Evolutionary conservation across 1,140 invertebrate genomes (phyloP), one percentile per base, ranked within the genome.

Genomic region (Chlorops oryzae): DNA sequence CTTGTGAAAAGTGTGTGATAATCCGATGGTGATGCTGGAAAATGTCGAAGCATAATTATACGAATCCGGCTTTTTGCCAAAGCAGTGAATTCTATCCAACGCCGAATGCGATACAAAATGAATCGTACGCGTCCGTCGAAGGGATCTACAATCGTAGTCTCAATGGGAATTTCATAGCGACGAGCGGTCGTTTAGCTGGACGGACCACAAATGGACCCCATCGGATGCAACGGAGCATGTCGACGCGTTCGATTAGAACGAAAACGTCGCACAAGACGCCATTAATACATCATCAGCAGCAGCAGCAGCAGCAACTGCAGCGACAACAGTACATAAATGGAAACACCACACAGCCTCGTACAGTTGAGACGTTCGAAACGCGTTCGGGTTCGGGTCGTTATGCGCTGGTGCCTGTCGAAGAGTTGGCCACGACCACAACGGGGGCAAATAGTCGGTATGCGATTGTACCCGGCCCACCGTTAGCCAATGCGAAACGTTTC

Each of bases 1-100:
- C n/a, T n/a, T n/a, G n/a, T n/a, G n/a, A n/a, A n/a, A n/a, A n/a
- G n/a, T n/a, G n/a, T n/a, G n/a, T n/a, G n/a, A n/a, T n/a, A n/a
- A n/a, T n/a, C n/a, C n/a, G n/a, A n/a, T n/a, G n/a, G n/a, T n/a
- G n/a, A n/a, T n/a, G n/a, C n/a, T n/a, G n/a, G 15, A 41, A 18
- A 20, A 72, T 72, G 69, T 72, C 69, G 18, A 58, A 63, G 10
- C 77, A 79, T 49, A 79, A 83, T 57, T 87, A 88, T 61, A 82
- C 82, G 2, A 88, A 88, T 59, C 84, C 84, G 13, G 85, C 85
- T 0, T 87, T 88, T 58, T 86, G 84, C 62, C 78, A 81, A 13
- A 81, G 86, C 70, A 86, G 84, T 59, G 86, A 88, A 61, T 82
- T 79, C 39, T 69, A 65, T 59, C 67, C 73, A 24, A 61, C 59